Base-by-base conservation (phyloP, 2,113 vertebrate genomes). In the Tachysurus vachellii region DNA sequence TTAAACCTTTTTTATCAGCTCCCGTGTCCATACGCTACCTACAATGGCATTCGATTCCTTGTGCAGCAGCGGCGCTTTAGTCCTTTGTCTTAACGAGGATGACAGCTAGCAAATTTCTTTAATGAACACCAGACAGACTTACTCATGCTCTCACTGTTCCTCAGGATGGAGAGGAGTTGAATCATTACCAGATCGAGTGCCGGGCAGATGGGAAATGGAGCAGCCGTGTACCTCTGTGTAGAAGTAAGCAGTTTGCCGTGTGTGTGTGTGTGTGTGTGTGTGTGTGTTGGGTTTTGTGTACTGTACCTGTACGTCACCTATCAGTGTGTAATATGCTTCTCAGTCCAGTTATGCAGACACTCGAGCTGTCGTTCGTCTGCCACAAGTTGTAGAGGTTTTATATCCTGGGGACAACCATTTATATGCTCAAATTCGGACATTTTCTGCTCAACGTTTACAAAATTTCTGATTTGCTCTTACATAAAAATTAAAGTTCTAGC, bases 201-300 rank as follows among this genome's bases (percentile, higher is more conserved):
- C 94, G 92, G 89, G 95, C 96, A 89, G 94, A 98, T 0, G 97
- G 98, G 4, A 93, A 90, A 0, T 99, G 98, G 98, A 98, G 96
- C 93, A 95, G 95, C 92, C 85, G 77, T 36, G 92, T 96, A 68
- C 97, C 97, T 3, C 68, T 59, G 19, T 99, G 98, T 93, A 94
- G 96, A 93, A 95, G 98, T 99, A 96, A 98, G 97, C 75, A 17
- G n/a, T 28, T 16, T 3, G 11, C 31, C 36, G 26, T 71, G 66
- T 70, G 28, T 17, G 59, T 61, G 5, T 61, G 21, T 61, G 17
- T 23, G 59, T 70, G n/a, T n/a, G 4, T n/a, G 2, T 28, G 12
- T 31, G 1, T 42, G 31, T 70, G 16, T 66, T 26, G 12, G 26
- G 62, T 12, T 66, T 66, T 66, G 62, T 66, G 62, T 66, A 28